A percentile compares a stretch with the other conserved stretches of the same genome.
These are phyloP conservation scores for Cabera pusaria DNA, from an alignment of 2,888 invertebrate genomes.

Conservation along the genomic window DNA sequence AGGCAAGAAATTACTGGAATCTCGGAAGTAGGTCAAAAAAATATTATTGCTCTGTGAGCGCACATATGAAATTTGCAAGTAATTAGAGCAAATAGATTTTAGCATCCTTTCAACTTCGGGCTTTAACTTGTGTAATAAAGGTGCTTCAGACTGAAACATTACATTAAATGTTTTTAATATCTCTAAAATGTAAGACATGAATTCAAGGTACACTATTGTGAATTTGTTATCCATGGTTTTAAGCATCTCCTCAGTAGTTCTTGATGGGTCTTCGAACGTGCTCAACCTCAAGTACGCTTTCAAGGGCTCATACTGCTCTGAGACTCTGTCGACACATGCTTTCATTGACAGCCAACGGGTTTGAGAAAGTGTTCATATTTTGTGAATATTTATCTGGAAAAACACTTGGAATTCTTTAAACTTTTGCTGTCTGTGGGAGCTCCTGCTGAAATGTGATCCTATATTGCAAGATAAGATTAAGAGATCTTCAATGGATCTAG, in stretches of 20 bases:
- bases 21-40: background rate
- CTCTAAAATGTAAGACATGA: conserved; percentile 6
- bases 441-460: background rate
- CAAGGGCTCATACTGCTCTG: conserved; percentile 1
- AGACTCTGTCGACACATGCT: background rate
- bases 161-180: too few species aligned
- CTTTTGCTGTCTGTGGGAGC: background rate
- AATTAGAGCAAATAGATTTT: background rate
- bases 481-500: background rate
- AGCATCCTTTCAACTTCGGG: background rate
- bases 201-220: background rate
- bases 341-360: background rate
- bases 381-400: background rate
- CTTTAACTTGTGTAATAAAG: background rate
- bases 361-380: background rate
- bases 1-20: background rate
- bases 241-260: background rate
- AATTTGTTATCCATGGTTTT: conserved; percentile 1
- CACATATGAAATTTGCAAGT: background rate
- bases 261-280: background rate
- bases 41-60: background rate
- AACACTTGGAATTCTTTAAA: conserved; percentile 4
- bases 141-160: background rate
- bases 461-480: too few species aligned
- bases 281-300: background rate